A percentile compares a stretch with the other conserved stretches of the same genome.
Conservation (phyloP, 2,797 vertebrate genomes). For the Pantherophis alleghaniensis region DNA sequence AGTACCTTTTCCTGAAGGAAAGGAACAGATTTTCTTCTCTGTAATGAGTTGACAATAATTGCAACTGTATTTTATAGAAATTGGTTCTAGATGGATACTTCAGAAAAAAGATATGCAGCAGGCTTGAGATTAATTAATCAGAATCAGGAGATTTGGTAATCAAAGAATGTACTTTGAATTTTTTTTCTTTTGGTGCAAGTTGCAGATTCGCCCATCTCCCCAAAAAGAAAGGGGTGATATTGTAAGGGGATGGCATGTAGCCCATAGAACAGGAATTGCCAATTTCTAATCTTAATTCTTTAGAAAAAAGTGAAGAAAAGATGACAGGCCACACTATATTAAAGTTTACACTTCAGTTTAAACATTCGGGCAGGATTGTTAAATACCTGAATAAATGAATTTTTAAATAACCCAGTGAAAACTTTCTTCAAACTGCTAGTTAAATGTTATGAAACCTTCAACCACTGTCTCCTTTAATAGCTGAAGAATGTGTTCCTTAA, state of each 20-base stretch:
- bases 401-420: background rate
- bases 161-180: background rate
- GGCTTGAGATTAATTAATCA: background rate
- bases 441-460: background rate
- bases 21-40: background rate
- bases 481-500: background rate
- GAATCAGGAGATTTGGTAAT: background rate
- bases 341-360: background rate
- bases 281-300: background rate
- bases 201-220: background rate
- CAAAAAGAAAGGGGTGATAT: background rate
- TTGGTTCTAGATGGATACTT: background rate
- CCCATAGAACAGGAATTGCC: background rate
- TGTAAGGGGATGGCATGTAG: background rate
- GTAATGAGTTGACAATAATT: background rate
- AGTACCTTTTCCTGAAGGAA: background rate
- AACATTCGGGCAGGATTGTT: background rate
- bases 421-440: background rate
- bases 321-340: background rate
- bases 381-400: background rate
- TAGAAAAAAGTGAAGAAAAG: background rate
- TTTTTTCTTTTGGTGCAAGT: background rate
- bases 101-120: background rate
- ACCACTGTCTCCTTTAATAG: background rate
- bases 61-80: background rate